These are phyloP conservation scores for Neotoxoptera formosana DNA, from an alignment of 1,140 invertebrate genomes.

Conservation along the genomic window DNA sequence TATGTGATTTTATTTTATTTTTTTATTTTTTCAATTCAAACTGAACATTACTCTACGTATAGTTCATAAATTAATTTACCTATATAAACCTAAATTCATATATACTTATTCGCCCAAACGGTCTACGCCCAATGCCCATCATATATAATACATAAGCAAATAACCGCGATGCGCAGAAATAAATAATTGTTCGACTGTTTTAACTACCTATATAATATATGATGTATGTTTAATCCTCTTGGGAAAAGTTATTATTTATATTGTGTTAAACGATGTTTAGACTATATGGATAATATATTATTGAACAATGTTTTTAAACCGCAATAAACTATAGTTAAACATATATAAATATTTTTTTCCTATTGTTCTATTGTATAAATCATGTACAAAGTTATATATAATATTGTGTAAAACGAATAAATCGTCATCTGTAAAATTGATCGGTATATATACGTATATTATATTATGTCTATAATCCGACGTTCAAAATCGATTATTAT, in stretches of 20 bases:
- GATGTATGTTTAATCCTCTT: neutral
- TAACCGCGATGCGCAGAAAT: neutral
- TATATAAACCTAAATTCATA: neutral
- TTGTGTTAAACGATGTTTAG: neutral
- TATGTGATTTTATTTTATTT: neutral
- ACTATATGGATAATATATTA: neutral
- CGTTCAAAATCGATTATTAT: neutral
- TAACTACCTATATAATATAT: neutral
- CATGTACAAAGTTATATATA: neutral
- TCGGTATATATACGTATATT: neutral
- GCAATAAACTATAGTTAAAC: neutral
- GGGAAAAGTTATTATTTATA: neutral
- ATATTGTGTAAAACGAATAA: conserved; percentile 2
- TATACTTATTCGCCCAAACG: neutral
- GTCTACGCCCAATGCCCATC: neutral
- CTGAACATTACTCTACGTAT: neutral
- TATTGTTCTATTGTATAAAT: neutral
- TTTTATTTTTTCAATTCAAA: neutral
- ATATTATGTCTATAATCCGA: neutral
- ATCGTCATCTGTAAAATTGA: neutral
- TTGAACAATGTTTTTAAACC: neutral
- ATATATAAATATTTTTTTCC: neutral
- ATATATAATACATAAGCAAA: neutral
- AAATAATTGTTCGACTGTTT: neutral
- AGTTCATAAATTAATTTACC: neutral